Percentiles rank a stretch among this genome's conserved stretches.
phyloP scores from a whole-genome alignment of 2,888 invertebrate species.

The Gandaritis pyraliata region DNA sequence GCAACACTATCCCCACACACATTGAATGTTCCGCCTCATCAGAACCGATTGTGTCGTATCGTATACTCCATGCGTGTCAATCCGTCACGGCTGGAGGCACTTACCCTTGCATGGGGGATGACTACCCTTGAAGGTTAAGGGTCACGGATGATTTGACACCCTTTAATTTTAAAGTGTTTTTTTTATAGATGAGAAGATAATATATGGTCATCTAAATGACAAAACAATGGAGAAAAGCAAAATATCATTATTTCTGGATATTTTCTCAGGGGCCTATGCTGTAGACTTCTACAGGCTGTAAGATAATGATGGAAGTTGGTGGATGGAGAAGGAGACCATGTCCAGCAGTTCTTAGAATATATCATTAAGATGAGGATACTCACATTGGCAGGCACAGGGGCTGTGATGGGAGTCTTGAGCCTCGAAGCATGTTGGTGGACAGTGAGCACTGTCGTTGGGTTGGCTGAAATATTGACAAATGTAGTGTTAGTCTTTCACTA shows the following conservation, averaged over 20 bases:
- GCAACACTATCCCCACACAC: no score
- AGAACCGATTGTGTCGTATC: no score
- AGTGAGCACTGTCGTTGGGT: slow-evolving; percentile 79
- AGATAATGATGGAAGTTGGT: no score
- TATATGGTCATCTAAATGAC: no score
- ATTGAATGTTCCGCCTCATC: no score
- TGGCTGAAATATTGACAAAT: slow-evolving; percentile 68
- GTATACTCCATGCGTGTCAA: neutral
- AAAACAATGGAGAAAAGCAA: no score
- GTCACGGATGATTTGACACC: neutral
- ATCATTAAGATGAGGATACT: slow-evolving; percentile 71
- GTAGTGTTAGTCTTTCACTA: neutral
- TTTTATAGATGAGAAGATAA: neutral
- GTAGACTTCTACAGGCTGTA: no score
- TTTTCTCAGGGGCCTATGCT: no score
- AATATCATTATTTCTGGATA: no score
- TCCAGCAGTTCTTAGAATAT: no score
- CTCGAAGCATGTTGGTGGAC: slow-evolving; percentile 76
- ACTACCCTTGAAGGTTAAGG: neutral
- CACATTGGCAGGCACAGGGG: slow-evolving; percentile 95
- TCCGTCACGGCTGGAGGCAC: neutral
- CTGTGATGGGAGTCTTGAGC: slow-evolving; percentile 88
- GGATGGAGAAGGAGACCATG: no score
- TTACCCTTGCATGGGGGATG: neutral
- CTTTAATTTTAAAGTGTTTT: neutral